Evolutionary conservation across 2,888 invertebrate genomes (phyloP).

Genomic region (Amiota minor): DNA sequence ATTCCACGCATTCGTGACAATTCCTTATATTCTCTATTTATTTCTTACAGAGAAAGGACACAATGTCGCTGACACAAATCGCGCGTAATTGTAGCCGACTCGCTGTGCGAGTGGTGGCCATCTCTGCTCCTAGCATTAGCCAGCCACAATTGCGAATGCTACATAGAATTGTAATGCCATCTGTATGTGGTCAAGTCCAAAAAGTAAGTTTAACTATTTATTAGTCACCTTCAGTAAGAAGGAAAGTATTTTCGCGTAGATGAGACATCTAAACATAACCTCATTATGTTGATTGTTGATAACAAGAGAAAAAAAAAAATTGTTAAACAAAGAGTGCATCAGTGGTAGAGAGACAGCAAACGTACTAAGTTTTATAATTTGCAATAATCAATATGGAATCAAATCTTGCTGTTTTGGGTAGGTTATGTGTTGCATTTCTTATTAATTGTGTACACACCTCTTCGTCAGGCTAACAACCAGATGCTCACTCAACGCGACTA

Average conservation of each 20-base stretch:
- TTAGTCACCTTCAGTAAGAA: not conserved
- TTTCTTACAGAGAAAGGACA: slow-evolving; percentile 17
- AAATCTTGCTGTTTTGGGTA: too few species aligned
- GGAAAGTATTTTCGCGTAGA: not conserved
- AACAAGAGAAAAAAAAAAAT: slow-evolving; percentile 5
- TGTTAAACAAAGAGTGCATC: not conserved
- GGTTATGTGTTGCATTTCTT: too few species aligned
- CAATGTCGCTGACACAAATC: slow-evolving; percentile 71
- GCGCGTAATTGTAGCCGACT: slow-evolving; percentile 69
- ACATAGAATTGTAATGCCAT: slow-evolving; percentile 65
- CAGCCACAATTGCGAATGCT: slow-evolving; percentile 68
- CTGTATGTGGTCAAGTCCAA: slow-evolving; percentile 57
- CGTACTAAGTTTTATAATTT: too few species aligned
- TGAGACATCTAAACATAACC: slow-evolving; percentile 55
- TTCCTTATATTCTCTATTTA: not conserved
- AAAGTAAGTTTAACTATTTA: slow-evolving; percentile 51
- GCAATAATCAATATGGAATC: too few species aligned
- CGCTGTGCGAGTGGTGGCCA: slow-evolving; percentile 43
- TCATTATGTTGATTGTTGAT: slow-evolving; percentile 50
- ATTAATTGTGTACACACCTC: too few species aligned
- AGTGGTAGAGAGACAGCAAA: not conserved
- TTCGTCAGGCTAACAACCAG: too few species aligned
- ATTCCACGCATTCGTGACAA: not conserved
- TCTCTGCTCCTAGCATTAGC: slow-evolving; percentile 45
- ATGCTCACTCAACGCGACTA: slow-evolving; percentile 52